These are phyloP conservation scores for Chaetophractus vellerosus DNA, from an alignment of 2,797 vertebrate genomes.

Conservation along the genomic window DNA sequence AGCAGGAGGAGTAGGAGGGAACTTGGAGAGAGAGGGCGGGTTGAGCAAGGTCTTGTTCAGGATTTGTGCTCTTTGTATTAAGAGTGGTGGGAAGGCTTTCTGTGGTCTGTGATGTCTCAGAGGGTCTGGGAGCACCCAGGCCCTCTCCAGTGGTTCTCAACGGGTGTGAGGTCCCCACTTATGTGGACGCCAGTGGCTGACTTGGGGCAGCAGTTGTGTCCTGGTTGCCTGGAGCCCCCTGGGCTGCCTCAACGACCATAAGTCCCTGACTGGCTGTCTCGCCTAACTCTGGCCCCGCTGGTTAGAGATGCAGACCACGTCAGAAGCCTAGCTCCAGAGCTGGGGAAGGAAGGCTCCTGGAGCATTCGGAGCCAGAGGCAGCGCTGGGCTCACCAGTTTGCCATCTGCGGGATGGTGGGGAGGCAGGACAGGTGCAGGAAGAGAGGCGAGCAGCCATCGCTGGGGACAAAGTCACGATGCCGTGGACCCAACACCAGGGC, in stretches of 20 bases:
- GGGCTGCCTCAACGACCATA: background rate
- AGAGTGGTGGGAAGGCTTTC: background rate
- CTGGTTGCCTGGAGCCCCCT: background rate
- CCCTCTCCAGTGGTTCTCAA: fast-evolving
- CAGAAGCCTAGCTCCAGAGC: background rate
- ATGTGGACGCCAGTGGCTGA: background rate
- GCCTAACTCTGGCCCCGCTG: background rate
- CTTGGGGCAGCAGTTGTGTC: background rate
- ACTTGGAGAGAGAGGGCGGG: background rate
- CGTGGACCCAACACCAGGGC: background rate
- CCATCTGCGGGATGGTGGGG: background rate
- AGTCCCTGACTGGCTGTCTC: background rate
- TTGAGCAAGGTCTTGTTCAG: background rate
- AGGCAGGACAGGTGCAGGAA: fast-evolving
- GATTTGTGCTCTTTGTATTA: background rate
- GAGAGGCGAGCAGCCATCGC: too few relatives aligned
- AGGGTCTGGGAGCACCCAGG: fast-evolving
- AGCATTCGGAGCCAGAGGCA: background rate
- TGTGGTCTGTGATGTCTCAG: background rate
- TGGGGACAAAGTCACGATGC: background rate
- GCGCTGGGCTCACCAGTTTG: fast-evolving
- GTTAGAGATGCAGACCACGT: background rate
- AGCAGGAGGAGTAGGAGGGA: conserved; percentile 65
- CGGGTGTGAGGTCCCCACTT: background rate
- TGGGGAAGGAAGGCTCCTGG: background rate